Conservation (phyloP, 2,888 invertebrate genomes). For the Drosophila gaucha region DNA sequence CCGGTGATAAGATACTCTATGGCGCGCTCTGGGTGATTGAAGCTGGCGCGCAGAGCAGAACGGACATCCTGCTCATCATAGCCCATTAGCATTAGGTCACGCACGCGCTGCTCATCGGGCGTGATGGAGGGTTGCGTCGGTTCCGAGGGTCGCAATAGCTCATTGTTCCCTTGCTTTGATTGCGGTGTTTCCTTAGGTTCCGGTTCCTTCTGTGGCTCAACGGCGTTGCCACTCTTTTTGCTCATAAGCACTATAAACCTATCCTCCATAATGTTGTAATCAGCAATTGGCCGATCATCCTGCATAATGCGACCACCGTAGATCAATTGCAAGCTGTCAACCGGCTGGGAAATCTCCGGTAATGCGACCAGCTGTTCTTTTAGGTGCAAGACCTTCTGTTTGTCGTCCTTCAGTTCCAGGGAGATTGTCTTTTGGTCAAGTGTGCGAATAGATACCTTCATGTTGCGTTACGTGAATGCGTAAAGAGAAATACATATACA, state of each 20-base stretch:
- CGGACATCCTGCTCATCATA: conserved; percentile 93
- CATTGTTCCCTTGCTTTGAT: neutral
- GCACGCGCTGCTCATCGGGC: conserved; percentile 65
- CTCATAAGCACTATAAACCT: conserved; percentile 99
- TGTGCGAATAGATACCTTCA: conserved; percentile 93
- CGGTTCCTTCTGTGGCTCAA: neutral
- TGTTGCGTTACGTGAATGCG: conserved; percentile 17
- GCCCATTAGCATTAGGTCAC: conserved; percentile 89
- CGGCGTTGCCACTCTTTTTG: conserved; percentile 39
- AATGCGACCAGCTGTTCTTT: conserved; percentile 87
- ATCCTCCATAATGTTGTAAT: conserved; percentile 96
- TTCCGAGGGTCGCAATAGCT: neutral
- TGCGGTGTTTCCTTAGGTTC: neutral
- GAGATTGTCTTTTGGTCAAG: conserved; percentile 96
- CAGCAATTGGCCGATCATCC: conserved; percentile 92
- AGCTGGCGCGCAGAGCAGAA: conserved; percentile 96
- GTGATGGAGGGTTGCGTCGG: conserved; percentile 34
- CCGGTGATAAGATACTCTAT: conserved; percentile 98
- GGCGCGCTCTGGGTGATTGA: conserved; percentile 98
- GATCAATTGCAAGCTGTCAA: conserved; percentile 95
- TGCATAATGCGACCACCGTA: conserved; percentile 97
- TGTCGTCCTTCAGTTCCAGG: conserved; percentile 92
- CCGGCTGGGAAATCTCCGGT: conserved; percentile 86
- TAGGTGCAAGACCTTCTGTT: conserved; percentile 93
- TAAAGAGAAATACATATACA: neutral